Conservation (phyloP, 2,888 invertebrate species). For the Acanthoscelides obtectus region DNA sequence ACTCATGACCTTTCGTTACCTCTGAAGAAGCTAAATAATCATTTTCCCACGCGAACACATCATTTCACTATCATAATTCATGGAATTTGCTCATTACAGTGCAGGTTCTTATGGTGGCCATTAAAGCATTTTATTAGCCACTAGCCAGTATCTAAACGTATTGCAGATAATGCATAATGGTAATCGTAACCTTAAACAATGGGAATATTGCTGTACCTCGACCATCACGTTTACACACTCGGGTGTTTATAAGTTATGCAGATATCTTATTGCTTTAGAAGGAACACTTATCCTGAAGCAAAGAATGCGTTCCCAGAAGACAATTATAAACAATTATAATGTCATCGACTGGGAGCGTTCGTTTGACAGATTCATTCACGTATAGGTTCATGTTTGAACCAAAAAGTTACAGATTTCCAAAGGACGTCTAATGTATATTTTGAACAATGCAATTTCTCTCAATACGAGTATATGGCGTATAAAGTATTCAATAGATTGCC, state of each 20-base stretch:
- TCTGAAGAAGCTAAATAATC: neutral
- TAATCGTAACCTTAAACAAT: neutral
- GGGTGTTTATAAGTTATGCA: neutral
- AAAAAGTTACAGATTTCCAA: too few species aligned
- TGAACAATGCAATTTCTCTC: too few species aligned
- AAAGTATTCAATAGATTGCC: too few species aligned
- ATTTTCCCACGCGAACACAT: neutral
- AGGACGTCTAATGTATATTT: too few species aligned
- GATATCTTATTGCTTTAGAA: neutral
- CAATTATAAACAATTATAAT: too few species aligned
- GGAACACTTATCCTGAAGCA: too few species aligned
- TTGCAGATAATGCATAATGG: neutral
- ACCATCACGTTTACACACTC: neutral
- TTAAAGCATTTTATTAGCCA: neutral
- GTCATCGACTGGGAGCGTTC: too few species aligned
- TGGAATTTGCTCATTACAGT: neutral
- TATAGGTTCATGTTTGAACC: too few species aligned
- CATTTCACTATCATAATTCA: neutral
- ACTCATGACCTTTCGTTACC: neutral
- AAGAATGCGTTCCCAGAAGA: too few species aligned
- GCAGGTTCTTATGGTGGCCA: neutral
- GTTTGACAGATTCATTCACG: too few species aligned
- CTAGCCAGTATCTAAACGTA: neutral
- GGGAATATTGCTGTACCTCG: neutral
- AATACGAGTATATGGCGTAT: too few species aligned